These are phyloP conservation scores for Threskiornis aethiopicus DNA, from an alignment of 2,797 vertebrate species.

Conservation along the genomic window DNA sequence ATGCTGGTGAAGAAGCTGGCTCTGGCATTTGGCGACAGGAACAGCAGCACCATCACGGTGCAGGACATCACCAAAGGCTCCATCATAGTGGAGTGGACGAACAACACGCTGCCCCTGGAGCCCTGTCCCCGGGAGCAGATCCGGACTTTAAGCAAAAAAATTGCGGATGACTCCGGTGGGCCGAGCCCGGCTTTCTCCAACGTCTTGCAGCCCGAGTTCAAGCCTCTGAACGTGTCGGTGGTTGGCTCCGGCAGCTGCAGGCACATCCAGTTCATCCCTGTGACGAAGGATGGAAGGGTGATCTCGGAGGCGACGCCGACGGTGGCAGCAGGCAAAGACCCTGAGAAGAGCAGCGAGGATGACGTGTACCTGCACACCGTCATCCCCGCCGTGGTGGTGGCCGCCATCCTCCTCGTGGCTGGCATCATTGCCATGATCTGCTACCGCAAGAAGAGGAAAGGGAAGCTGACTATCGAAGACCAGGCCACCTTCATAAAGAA, in stretches of 20 bases:
- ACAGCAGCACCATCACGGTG: slow-evolving; percentile 91
- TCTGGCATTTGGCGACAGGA: slow-evolving; percentile 88
- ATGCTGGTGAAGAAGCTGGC: slow-evolving; percentile 91
- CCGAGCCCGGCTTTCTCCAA: slow-evolving; percentile 78
- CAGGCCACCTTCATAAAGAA: slow-evolving; percentile 99
- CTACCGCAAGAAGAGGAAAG: slow-evolving; percentile 96
- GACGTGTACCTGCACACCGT: slow-evolving; percentile 96
- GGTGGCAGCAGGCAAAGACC: slow-evolving; percentile 77
- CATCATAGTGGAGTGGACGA: slow-evolving; percentile 93
- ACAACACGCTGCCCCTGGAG: slow-evolving; percentile 88
- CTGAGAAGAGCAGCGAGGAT: slow-evolving; percentile 89
- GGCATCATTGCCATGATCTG: slow-evolving; percentile 98
- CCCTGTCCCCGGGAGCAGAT: slow-evolving; percentile 93
- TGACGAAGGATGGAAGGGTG: slow-evolving; percentile 57
- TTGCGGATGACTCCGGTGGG: slow-evolving; percentile 79
- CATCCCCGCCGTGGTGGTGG: slow-evolving; percentile 95
- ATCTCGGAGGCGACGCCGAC: slow-evolving; percentile 67
- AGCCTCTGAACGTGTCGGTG: slow-evolving; percentile 81
- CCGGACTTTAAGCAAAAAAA: slow-evolving; percentile 80
- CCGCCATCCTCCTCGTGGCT: slow-evolving; percentile 90
- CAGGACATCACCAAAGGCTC: slow-evolving; percentile 90
- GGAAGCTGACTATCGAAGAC: slow-evolving; percentile 96
- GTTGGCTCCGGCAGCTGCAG: slow-evolving; percentile 85
- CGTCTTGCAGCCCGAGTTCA: slow-evolving; percentile 89
- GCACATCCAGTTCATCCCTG: slow-evolving; percentile 85